Percentiles rank a stretch among this genome's conserved stretches.
phyloP scores from a whole-genome alignment of 2,888 invertebrate species.

The Parnassius mnemosyne region DNA sequence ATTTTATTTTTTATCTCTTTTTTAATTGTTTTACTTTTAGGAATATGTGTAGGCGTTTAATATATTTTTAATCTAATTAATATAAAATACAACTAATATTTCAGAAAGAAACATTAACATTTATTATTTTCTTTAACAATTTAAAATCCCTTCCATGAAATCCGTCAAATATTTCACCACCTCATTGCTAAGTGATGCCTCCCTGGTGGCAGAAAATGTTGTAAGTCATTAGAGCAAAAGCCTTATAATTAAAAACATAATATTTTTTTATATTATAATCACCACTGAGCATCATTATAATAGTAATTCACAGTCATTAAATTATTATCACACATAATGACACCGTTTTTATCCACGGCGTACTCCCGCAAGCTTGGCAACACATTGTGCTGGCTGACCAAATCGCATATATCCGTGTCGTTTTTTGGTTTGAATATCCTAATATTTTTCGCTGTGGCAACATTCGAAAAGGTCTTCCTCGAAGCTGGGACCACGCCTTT shows the following conservation, averaged over 20 bases:
- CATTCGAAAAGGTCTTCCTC: slow-evolving; percentile 59
- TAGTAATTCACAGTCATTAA: slow-evolving; percentile 22
- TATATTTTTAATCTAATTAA: no score
- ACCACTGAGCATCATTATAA: slow-evolving; percentile 32
- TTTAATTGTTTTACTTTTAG: no score
- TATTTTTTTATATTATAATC: slow-evolving; percentile 1
- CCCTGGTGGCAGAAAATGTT: no score
- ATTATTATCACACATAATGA: slow-evolving; percentile 21
- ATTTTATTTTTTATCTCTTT: no score
- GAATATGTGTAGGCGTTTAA: no score
- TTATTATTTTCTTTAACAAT: no score
- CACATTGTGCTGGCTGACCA: slow-evolving; percentile 48
- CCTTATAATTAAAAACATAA: background rate
- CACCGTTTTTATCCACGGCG: slow-evolving; percentile 15
- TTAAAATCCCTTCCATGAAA: no score
- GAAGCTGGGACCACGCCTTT: slow-evolving; percentile 45
- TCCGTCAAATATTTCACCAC: no score
- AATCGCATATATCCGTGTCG: slow-evolving; percentile 51
- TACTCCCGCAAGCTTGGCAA: slow-evolving; percentile 28
- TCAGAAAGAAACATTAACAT: no score
- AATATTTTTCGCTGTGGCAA: slow-evolving; percentile 45
- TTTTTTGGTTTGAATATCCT: slow-evolving; percentile 58
- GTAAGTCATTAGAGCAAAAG: no score
- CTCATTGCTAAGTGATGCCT: no score
- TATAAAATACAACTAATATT: no score